Conservation (phyloP, 2,888 invertebrate species). For the Parascotia fuliginaria region DNA sequence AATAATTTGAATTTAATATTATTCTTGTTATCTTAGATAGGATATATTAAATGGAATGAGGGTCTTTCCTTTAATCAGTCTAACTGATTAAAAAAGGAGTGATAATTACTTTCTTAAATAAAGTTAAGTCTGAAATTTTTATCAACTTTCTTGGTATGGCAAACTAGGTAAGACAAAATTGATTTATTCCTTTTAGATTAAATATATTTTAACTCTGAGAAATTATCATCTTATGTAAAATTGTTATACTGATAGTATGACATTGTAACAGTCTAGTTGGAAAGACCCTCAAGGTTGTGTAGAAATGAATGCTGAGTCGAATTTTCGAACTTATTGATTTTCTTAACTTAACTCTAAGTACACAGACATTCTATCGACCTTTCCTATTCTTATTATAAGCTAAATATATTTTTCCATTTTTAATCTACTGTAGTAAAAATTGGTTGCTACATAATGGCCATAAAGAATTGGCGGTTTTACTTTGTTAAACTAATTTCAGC, state of each 20-base stretch:
- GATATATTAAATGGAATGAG: constrained; percentile 28
- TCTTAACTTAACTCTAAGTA: constrained; percentile 24
- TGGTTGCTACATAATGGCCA: constrained; percentile 8
- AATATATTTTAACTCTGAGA: no score
- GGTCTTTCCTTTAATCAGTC: constrained; percentile 9
- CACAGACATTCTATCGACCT: constrained; percentile 27
- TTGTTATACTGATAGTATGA: background rate
- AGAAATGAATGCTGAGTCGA: constrained; percentile 22
- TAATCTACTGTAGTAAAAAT: constrained; percentile 23
- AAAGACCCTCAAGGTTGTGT: constrained; percentile 42
- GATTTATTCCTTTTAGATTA: no score
- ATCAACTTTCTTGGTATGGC: no score
- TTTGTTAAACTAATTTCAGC: no score
- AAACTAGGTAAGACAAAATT: no score
- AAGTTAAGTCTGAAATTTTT: no score
- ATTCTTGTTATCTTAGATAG: constrained; percentile 30
- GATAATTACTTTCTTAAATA: no score
- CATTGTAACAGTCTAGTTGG: background rate
- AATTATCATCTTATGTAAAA: no score
- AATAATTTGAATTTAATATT: constrained; percentile 30
- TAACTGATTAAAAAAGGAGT: no score
- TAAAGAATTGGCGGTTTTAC: no score
- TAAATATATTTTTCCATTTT: constrained; percentile 34
- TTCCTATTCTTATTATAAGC: constrained; percentile 37
- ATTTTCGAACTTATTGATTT: constrained; percentile 33